These are phyloP conservation scores for Pandemis corylana DNA, from an alignment of 2,888 invertebrate genomes.

Conservation along the genomic window DNA sequence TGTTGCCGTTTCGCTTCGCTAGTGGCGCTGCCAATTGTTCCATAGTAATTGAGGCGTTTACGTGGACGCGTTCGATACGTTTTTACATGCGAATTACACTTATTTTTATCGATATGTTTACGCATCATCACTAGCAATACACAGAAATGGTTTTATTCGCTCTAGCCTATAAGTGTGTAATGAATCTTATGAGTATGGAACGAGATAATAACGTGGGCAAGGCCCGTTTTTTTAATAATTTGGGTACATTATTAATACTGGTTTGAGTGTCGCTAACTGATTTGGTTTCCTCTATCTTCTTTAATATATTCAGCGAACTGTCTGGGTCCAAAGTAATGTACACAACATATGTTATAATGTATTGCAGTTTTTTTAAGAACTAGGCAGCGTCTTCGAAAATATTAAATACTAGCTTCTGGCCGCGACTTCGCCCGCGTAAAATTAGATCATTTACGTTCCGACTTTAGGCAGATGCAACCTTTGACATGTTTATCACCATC, in stretches of 20 bases:
- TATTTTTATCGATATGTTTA: background rate
- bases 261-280: slow-evolving; percentile 75
- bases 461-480: too few relatives aligned
- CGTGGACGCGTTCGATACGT: too few relatives aligned
- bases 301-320: slow-evolving; percentile 27
- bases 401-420: background rate
- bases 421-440: too few relatives aligned
- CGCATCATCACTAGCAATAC: slow-evolving; percentile 58
- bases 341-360: background rate
- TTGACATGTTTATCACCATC: too few relatives aligned
- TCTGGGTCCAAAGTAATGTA: slow-evolving; percentile 27
- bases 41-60: too few relatives aligned
- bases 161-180: slow-evolving; percentile 81
- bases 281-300: slow-evolving; percentile 34
- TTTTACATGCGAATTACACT: too few relatives aligned
- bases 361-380: background rate
- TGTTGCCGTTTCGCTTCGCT: too few relatives aligned
- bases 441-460: too few relatives aligned
- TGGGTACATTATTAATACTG: slow-evolving; percentile 62
- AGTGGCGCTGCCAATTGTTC: too few relatives aligned
- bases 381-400: background rate
- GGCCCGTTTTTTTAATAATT: slow-evolving; percentile 64
- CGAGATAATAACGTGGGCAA: slow-evolving; percentile 80
- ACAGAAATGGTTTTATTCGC: slow-evolving; percentile 80
- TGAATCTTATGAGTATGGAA: slow-evolving; percentile 79